Evolutionary conservation across 2,113 vertebrate species (phyloP).

Genomic region (Papio anubis): DNA sequence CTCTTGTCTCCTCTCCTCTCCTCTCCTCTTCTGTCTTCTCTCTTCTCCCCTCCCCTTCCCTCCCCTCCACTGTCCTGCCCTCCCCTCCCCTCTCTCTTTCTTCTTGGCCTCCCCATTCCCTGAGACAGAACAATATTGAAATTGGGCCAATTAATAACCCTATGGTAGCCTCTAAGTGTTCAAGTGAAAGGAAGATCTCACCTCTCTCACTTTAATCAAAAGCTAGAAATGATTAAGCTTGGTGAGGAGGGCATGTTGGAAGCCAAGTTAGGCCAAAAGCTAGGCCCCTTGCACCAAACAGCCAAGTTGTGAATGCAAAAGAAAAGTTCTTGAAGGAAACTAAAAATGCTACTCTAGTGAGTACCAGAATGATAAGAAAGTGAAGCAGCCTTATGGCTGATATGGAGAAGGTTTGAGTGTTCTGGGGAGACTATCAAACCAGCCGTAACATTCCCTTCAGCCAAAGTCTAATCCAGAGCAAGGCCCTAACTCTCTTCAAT

Average conservation of each 20-base stretch:
- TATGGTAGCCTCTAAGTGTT: not conserved
- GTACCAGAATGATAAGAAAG: not conserved
- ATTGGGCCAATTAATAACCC: not conserved
- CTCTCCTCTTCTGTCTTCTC: not conserved
- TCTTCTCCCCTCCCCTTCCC: not conserved
- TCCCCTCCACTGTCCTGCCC: not conserved
- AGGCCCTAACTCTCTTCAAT: not conserved
- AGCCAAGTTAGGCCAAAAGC: not conserved
- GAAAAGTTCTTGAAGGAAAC: not conserved
- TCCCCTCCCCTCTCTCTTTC: not conserved
- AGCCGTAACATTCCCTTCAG: not conserved
- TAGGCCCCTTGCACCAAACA: not conserved
- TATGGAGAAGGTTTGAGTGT: not conserved
- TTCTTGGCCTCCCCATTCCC: not conserved
- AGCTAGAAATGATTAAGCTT: not conserved
- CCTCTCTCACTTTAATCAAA: not conserved
- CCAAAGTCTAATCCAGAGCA: not conserved
- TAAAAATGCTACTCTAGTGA: not conserved
- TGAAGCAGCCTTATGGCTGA: not conserved
- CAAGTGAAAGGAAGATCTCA: not conserved
- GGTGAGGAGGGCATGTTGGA: not conserved
- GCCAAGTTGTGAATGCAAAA: not conserved
- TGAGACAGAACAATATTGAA: not conserved
- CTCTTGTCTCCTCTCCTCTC: not conserved
- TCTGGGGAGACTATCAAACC: not conserved